phyloP scores from a whole-genome alignment of 2,797 vertebrate genomes.

The Loris lydekkerianus region DNA sequence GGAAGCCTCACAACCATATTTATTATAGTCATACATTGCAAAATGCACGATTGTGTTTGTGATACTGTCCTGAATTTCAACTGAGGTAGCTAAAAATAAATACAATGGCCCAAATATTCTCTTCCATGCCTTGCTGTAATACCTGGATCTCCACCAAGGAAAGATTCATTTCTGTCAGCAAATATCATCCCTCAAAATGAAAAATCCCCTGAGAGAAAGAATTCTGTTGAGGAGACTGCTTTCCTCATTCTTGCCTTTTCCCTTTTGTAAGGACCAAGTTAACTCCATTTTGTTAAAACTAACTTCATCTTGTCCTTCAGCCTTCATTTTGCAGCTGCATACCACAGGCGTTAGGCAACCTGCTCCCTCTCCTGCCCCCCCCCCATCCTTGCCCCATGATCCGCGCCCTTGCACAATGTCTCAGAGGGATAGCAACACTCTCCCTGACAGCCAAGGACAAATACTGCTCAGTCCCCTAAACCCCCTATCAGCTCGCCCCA shows the following conservation, averaged over 20 bases:
- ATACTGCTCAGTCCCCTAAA: too few species aligned
- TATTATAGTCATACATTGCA: conserved; percentile 28
- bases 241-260: background rate
- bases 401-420: too few species aligned
- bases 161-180: background rate
- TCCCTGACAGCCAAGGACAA: too few species aligned
- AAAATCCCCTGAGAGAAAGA: background rate
- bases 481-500: too few species aligned
- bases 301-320: too few species aligned
- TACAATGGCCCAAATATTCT: background rate
- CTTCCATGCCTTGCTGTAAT: background rate
- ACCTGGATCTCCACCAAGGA: background rate
- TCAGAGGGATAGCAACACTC: too few species aligned
- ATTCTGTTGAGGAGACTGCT: background rate
- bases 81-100: background rate
- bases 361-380: too few species aligned
- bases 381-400: too few species aligned
- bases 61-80: conserved; percentile 20
- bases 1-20: background rate
- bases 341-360: too few species aligned
- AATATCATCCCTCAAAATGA: background rate
- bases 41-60: background rate
- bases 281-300: too few species aligned
- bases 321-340: too few species aligned
- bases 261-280: background rate